Base-by-base conservation (phyloP, 1,140 invertebrate genomes). In the Drosophila serrata region DNA sequence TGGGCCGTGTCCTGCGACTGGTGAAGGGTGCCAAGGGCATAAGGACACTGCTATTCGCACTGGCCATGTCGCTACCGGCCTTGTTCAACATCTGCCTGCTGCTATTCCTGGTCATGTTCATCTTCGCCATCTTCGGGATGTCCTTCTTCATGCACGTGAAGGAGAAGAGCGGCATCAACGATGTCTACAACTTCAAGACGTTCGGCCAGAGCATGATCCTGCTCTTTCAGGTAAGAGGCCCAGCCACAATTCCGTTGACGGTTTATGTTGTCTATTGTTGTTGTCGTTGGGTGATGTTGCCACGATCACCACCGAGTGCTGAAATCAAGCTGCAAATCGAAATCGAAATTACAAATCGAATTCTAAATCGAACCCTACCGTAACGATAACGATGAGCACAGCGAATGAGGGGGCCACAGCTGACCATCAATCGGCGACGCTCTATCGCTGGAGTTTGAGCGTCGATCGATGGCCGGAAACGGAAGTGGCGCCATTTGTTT, bases 61-160 rank as follows among this genome's bases (percentile, higher is more conserved):
- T 99, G 91, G 98, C 98, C 85, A 99, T 99, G 96, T 99, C 98
- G 82, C 94, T 99, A 92, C 98, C 98, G 79, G 99, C 98, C 72
- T 95, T 99, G 53, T 99, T 99, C 95, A 99, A 99, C 94, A 99
- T 99, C 93, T 99, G 98, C 93, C 95, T 99, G 87, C 95, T 99
- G 82, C 96, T 99, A 78, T 99, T 99, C 94, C 95, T 99, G 81
- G 98, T 99, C 81, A 99, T 99, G 97, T 99, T 99, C 94, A 99
- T 99, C 93, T 99, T 99, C 93, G 98, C 98, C 82, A 99, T 99
- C 91, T 99, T 99, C 93, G 98, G 99, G 69, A 99, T 99, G 98
- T 99, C 98, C 48, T 99, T 99, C 95, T 99, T 99, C 94, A 99
- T 98, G 98, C 96, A 98, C 93, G 98, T 99, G 59, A 98, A 98